These are phyloP conservation scores for Opisthocomus hoazin DNA, from an alignment of 2,113 vertebrate genomes.

Conservation along the genomic window DNA sequence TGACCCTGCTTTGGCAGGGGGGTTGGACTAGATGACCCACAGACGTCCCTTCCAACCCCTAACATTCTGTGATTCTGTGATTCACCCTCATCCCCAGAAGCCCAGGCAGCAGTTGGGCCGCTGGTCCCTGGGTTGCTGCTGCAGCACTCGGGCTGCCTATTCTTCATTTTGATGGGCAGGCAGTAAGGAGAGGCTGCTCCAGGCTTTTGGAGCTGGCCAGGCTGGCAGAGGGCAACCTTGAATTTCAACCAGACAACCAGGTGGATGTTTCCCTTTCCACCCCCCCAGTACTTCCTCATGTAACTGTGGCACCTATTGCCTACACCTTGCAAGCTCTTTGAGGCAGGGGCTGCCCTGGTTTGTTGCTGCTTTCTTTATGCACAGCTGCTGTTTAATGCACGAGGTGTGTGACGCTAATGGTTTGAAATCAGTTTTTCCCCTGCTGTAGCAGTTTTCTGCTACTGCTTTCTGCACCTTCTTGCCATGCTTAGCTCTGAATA, in stretches of 20 bases:
- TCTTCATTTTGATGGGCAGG: background rate
- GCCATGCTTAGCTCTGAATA: background rate
- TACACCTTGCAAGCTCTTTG: background rate
- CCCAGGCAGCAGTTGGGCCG: background rate
- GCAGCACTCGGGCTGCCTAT: background rate
- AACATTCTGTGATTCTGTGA: too few species aligned
- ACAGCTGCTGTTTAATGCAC: background rate
- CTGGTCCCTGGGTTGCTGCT: fast-evolving
- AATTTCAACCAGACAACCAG: background rate
- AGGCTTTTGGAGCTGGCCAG: background rate
- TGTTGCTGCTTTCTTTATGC: background rate
- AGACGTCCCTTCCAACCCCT: too few species aligned
- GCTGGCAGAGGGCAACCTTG: background rate
- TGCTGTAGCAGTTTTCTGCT: background rate
- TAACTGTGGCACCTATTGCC: background rate
- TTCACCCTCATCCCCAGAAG: background rate
- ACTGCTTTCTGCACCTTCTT: background rate
- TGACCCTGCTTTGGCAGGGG: too few species aligned
- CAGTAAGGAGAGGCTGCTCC: background rate
- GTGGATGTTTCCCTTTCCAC: background rate
- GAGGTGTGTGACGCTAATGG: fast-evolving
- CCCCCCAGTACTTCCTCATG: background rate
- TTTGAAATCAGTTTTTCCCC: background rate
- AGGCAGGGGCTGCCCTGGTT: background rate
- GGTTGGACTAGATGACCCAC: too few species aligned